Evolutionary conservation across 2,888 invertebrate species (phyloP).

Genomic region (Brassicogethes aeneus): DNA sequence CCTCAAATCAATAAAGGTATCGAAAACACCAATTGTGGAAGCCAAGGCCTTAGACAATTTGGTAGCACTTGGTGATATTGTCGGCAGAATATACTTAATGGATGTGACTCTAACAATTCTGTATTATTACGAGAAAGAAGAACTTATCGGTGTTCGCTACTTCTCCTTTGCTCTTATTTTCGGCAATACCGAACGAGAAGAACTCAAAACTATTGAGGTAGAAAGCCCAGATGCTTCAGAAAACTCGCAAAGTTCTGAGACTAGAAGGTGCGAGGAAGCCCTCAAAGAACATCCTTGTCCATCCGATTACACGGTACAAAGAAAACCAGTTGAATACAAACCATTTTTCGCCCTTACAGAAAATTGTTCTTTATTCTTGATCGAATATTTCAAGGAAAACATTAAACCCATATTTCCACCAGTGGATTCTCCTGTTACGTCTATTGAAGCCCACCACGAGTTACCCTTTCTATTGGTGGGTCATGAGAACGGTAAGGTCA

Average conservation of each 20-base stretch:
- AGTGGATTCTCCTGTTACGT: background rate
- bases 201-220: conserved; percentile 1
- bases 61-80: background rate
- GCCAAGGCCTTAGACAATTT: background rate
- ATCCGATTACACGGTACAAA: background rate
- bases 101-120: background rate
- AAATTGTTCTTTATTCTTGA: background rate
- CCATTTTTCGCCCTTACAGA: background rate
- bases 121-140: background rate
- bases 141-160: no score
- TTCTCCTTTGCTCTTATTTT: no score
- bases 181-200: no score
- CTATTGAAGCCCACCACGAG: background rate
- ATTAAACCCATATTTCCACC: background rate
- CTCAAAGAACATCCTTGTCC: background rate
- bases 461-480: background rate
- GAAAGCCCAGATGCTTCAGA: background rate
- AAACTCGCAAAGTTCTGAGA: background rate
- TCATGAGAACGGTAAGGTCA: conserved; percentile 1
- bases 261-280: background rate
- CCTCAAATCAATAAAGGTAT: conserved; percentile 44
- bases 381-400: background rate
- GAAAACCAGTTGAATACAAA: background rate
- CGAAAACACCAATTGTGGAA: background rate
- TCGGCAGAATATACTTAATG: background rate